Percentiles rank a stretch among this genome's conserved stretches.
Evolutionary conservation across 2,797 vertebrate genomes (phyloP).

Genomic region (Threskiornis aethiopicus): DNA sequence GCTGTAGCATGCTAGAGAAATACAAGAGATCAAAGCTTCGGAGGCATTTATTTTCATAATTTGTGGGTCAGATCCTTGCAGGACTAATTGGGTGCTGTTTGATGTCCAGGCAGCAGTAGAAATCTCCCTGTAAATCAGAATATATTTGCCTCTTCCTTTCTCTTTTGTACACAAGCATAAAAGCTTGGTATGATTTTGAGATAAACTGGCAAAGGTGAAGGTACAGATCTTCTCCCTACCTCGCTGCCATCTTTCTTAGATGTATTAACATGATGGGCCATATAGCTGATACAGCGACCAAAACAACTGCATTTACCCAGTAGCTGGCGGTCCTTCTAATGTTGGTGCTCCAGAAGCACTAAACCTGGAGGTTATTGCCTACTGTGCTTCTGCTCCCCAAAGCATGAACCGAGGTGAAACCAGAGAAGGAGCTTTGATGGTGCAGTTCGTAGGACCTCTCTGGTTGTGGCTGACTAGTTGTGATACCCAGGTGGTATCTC

Average conservation of each 20-base stretch:
- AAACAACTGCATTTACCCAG: neutral
- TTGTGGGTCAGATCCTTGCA: slow-evolving; percentile 59
- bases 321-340: neutral
- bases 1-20: slow-evolving; percentile 1
- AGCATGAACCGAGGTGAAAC: neutral
- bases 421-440: neutral
- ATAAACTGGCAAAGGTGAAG: neutral
- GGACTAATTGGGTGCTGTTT: slow-evolving; percentile 53
- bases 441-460: neutral
- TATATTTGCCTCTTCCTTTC: neutral
- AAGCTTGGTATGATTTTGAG: neutral
- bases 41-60: slow-evolving; percentile 58
- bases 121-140: slow-evolving; percentile 10
- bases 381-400: neutral
- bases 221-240: neutral
- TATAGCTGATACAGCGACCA: neutral
- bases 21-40: slow-evolving; percentile 22
- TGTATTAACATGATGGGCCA: fast-evolving
- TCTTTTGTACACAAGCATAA: neutral
- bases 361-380: neutral
- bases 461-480: fast-evolving
- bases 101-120: slow-evolving; percentile 54
- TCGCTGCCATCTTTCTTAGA: neutral
- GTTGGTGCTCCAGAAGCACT: neutral
- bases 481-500: neutral